Evolutionary conservation across 1,140 invertebrate genomes (phyloP).

Genomic region (Gyrodactylus bullatarudis): DNA sequence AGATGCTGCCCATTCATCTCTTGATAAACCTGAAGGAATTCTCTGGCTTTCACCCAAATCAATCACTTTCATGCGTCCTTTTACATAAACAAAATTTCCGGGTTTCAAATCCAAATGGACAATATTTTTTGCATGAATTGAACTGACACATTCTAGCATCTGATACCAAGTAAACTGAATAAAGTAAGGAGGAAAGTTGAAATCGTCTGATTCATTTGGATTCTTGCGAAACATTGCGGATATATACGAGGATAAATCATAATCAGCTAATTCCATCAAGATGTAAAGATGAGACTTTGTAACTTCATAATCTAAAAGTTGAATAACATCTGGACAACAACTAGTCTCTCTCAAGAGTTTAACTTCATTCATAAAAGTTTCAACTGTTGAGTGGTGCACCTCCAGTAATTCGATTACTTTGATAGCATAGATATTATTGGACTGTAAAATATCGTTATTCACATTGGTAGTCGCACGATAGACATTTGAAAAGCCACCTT

Average conservation of each 20-base stretch:
- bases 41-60: neutral
- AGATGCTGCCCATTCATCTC: neutral
- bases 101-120: neutral
- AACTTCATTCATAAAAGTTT: neutral
- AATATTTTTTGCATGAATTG: neutral
- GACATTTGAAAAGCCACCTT: neutral
- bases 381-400: neutral
- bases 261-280: neutral
- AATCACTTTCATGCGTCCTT: neutral
- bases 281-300: neutral
- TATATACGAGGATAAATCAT: neutral
- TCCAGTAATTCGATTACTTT: neutral
- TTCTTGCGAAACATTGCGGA: neutral
- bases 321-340: neutral
- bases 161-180: neutral
- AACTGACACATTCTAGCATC: neutral
- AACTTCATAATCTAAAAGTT: neutral
- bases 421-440: neutral
- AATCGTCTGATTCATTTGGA: neutral
- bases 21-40: neutral
- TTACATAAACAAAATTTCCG: neutral
- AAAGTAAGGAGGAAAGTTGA: neutral
- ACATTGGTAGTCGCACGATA: neutral
- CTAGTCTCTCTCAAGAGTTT: neutral
- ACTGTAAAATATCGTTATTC: neutral